phyloP scores from a whole-genome alignment of 92 coral and sea anemone species.

The Metridium senile region DNA sequence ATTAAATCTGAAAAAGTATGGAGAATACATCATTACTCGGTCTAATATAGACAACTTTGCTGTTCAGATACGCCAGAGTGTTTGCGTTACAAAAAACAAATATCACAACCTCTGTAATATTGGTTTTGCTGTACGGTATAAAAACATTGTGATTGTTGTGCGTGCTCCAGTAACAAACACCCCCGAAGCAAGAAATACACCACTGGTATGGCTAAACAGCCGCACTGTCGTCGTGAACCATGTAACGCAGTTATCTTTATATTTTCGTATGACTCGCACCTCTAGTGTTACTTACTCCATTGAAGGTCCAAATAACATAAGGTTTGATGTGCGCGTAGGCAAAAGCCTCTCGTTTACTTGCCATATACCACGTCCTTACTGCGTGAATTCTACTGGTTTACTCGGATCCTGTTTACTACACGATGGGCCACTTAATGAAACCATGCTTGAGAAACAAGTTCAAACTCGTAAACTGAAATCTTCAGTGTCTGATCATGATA shows the following conservation, averaged over 20 bases:
- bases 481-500: conserved; percentile 24
- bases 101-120: conserved; percentile 46
- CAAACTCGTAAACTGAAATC: conserved; percentile 1
- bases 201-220: conserved; percentile 57
- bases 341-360: conserved; percentile 47
- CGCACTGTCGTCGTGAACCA: conserved; percentile 43
- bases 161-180: conserved; percentile 43
- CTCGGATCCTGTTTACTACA: conserved; percentile 44
- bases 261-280: conserved; percentile 48
- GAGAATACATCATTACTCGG: conserved; percentile 49
- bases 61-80: conserved; percentile 55
- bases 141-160: conserved; percentile 30
- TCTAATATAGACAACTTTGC: conserved; percentile 35
- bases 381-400: conserved; percentile 49
- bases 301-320: conserved; percentile 40
- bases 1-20: conserved; percentile 35
- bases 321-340: conserved; percentile 40
- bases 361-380: conserved; percentile 39
- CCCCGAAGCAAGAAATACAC: conserved; percentile 2
- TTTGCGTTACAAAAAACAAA: conserved; percentile 30
- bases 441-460: conserved; percentile 19
- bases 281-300: conserved; percentile 51
- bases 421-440: neutral
- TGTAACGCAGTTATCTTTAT: conserved; percentile 33
- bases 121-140: conserved; percentile 42